Evolutionary conservation across 2,113 vertebrate species (phyloP), one percentile per base, ranked within the genome.

Genomic region (Pardalotus punctatus): DNA sequence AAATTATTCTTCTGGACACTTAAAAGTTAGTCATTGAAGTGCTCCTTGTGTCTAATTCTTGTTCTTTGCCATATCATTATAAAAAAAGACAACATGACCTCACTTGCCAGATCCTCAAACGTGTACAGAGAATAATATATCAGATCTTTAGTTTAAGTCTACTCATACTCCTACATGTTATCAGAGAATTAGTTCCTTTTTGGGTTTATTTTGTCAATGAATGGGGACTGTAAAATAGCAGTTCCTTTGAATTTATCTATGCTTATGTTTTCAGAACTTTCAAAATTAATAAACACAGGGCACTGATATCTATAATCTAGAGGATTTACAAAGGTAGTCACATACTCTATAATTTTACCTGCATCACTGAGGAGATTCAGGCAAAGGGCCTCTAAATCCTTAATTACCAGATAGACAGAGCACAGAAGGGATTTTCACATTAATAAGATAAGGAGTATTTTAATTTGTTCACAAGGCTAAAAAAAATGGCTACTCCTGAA

Each of bases 321-420:
- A 92, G 70, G 47, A 74, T 86, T 74, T 82, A 16, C 31, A 86
- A 80, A 92, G 57, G 61, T 62, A 74, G 54, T 74, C 76, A 83
- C 33, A 90, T 20, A 57, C 10, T 64, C 20, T 65, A 10, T 82
- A 66, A 79, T 79, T 89, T 94, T 76, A 90, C 72, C 50, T 77
- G 23, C 51, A 40, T 90, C 47, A 29, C 43, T 78, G 53, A 90
- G 42, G 42, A 86, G 24, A 91, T 70, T 65, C 36, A 82, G 74
- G 43, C 29, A 94, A 73, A 94, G 20, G 38, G 3, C 18, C 38
- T 70, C 50, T 79, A 96, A 84, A 85, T 82, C 58, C 57, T 93
- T 94, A 93, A 95, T 95, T 96, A 84, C 53, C 53, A 50, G 70
- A 87, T 42, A 94, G 69, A 71, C 7, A 77, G 43, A 92, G 17